These are phyloP conservation scores for Propithecus coquereli DNA, from an alignment of 2,113 vertebrate genomes.

Conservation along the genomic window DNA sequence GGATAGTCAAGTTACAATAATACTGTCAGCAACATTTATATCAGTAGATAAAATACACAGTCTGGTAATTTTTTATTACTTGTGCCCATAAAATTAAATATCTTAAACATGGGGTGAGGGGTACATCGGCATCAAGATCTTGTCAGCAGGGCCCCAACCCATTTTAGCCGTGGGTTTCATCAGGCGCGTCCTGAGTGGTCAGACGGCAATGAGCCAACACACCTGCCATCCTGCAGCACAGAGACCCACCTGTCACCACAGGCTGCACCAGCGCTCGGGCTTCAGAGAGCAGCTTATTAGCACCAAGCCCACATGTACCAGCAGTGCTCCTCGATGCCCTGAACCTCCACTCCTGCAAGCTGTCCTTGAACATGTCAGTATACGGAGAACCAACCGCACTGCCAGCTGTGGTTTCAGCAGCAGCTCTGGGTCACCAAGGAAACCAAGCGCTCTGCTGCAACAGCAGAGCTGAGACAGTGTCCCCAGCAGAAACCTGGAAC, in stretches of 20 bases:
- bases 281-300: background rate
- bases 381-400: background rate
- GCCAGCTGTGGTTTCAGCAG: background rate
- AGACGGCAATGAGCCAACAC: background rate
- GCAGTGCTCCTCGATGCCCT: fast-evolving
- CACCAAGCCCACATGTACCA: fast-evolving
- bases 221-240: background rate
- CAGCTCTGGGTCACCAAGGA: background rate
- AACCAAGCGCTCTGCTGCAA: background rate
- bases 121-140: background rate
- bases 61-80: background rate
- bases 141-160: background rate
- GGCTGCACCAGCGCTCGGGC: too few species aligned
- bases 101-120: fast-evolving
- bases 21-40: fast-evolving
- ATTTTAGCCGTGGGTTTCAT: background rate
- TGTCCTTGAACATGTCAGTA: background rate
- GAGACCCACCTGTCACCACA: background rate
- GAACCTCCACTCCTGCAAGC: background rate
- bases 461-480: background rate
- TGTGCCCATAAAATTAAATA: background rate
- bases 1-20: too few species aligned
- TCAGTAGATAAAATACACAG: too few species aligned
- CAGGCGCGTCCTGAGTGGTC: too few species aligned
- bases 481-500: background rate